These are phyloP conservation scores for Podarcis raffonei DNA, from an alignment of 2,113 vertebrate species.

Conservation along the genomic window DNA sequence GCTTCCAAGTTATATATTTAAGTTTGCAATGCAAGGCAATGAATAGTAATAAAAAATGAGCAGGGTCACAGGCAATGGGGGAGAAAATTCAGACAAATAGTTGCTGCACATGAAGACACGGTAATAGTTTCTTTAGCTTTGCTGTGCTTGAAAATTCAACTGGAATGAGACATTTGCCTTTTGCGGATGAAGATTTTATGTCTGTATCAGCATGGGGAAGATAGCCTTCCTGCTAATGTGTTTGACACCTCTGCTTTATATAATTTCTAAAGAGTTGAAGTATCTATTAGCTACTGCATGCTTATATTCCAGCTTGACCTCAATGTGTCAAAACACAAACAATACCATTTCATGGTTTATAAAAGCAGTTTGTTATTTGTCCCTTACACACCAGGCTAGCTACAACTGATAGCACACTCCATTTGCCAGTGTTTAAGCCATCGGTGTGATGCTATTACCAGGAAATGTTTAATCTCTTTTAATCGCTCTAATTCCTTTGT, in stretches of 20 bases:
- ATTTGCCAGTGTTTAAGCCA: not conserved
- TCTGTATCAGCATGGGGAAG: not conserved
- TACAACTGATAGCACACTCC: not conserved
- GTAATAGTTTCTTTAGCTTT: too few species aligned
- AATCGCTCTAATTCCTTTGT: slow-evolving; percentile 5
- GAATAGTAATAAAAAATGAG: too few species aligned
- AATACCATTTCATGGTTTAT: slow-evolving; percentile 4
- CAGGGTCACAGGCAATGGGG: not conserved
- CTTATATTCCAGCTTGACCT: not conserved
- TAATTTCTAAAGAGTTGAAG: slow-evolving; percentile 22
- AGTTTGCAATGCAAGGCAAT: not conserved
- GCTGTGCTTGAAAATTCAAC: not conserved
- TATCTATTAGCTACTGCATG: not conserved
- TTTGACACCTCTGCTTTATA: slow-evolving; percentile 7
- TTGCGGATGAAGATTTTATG: not conserved
- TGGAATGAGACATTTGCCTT: not conserved
- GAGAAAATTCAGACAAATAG: not conserved
- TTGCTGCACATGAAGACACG: not conserved
- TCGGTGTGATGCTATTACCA: not conserved
- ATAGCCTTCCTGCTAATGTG: not conserved
- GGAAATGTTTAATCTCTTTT: not conserved
- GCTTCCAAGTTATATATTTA: not conserved
- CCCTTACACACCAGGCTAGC: slow-evolving; percentile 7
- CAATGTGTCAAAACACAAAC: not conserved
- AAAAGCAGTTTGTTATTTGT: slow-evolving; percentile 21